Conservation (phyloP, 2,888 invertebrate species). For the Conus canariensis region DNA sequence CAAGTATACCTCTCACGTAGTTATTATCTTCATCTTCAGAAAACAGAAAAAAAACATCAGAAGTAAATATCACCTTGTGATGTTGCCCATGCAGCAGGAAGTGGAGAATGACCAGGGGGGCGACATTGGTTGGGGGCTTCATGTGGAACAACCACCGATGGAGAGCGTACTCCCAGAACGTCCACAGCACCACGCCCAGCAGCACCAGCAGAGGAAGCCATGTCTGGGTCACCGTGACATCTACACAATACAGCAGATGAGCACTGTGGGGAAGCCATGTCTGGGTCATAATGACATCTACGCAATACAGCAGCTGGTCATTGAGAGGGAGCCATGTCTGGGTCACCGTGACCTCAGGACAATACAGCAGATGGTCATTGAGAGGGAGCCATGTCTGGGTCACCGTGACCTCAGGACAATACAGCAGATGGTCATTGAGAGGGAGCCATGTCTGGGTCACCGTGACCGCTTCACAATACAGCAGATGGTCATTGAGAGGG, state of each 20-base stretch:
- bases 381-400: conserved; percentile 53
- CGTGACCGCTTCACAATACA: no score
- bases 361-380: background rate
- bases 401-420: background rate
- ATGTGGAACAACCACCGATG: conserved; percentile 79
- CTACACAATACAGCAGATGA: background rate
- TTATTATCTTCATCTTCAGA: no score
- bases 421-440: no score
- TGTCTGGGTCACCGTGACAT: background rate
- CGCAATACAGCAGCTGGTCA: background rate
- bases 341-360: background rate
- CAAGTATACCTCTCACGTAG: no score
- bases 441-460: no score
- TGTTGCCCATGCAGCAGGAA: conserved; percentile 79
- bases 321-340: conserved; percentile 52
- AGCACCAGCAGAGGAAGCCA: conserved; percentile 66
- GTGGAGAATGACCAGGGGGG: conserved; percentile 74
- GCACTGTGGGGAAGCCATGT: conserved; percentile 51
- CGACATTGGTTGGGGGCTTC: conserved; percentile 74
- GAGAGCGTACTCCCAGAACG: conserved; percentile 78
- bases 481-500: no score
- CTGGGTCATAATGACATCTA: background rate
- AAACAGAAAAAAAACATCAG: no score
- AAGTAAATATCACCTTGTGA: conserved; percentile 70
- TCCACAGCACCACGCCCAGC: conserved; percentile 78